A percentile compares a stretch with the other conserved stretches of the same genome.
Evolutionary conservation across 2,113 vertebrate species (phyloP).

Genomic region (Scartelaos histophorus): DNA sequence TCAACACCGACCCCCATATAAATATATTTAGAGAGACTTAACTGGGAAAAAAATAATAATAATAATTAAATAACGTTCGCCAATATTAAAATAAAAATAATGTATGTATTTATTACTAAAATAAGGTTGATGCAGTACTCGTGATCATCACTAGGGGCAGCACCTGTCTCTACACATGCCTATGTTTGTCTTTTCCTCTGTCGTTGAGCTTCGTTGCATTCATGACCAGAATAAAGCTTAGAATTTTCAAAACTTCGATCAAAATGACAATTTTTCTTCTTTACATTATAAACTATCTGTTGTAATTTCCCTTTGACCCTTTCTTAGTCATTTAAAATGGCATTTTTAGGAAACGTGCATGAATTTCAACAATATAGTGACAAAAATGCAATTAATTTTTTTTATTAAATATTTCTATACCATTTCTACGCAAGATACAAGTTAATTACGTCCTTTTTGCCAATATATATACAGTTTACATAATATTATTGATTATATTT

Average conservation of each 20-base stretch:
- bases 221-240: neutral
- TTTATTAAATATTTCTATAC: too few species aligned
- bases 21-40: too few species aligned
- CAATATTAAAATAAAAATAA: too few species aligned
- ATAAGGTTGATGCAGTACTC: neutral
- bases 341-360: too few species aligned
- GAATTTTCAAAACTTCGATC: rapidly evolving
- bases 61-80: too few species aligned
- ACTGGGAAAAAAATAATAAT: too few species aligned
- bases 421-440: neutral
- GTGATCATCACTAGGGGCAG: neutral
- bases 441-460: neutral
- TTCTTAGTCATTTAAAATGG: too few species aligned
- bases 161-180: neutral
- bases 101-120: neutral
- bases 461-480: neutral
- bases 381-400: too few species aligned
- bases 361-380: too few species aligned
- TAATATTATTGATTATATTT: neutral
- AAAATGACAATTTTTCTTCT: neutral
- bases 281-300: neutral
- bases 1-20: neutral
- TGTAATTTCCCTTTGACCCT: too few species aligned
- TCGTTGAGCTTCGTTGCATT: neutral
- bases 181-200: neutral